phyloP scores from a whole-genome alignment of 2,797 vertebrate species.

The Tenualosa ilisha region DNA sequence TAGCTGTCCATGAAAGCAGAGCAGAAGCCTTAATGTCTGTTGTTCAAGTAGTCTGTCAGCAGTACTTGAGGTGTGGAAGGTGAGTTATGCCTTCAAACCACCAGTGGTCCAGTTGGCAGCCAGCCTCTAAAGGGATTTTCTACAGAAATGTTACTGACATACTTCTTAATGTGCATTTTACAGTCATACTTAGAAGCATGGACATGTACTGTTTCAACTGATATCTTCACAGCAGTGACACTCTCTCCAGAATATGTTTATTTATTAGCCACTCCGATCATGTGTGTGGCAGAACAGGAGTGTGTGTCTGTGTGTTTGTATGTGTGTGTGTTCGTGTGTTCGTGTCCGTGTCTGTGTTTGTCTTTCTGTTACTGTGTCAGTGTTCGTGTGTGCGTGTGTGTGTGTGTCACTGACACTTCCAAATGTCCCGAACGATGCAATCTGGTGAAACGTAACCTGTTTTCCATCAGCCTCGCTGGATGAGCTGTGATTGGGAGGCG shows the following conservation, averaged over 20 bases:
- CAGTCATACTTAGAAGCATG: not conserved
- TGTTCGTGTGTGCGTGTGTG: not conserved
- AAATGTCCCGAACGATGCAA: slow-evolving; percentile 23
- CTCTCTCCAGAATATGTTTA: not conserved
- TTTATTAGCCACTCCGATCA: not conserved
- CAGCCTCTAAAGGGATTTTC: not conserved
- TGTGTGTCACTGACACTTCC: not conserved
- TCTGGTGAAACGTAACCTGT: not conserved
- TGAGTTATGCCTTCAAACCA: not conserved
- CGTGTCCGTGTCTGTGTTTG: too few relatives aligned
- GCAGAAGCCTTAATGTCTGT: not conserved
- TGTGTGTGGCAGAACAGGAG: not conserved
- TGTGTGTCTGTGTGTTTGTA: not conserved
- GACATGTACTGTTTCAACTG: not conserved
- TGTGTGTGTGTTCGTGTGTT: not conserved
- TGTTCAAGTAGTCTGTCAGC: not conserved
- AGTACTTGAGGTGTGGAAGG: not conserved
- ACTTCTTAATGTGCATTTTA: not conserved
- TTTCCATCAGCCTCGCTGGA: slow-evolving; percentile 16
- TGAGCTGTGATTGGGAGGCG: slow-evolving; percentile 2
- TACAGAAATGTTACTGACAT: not conserved
- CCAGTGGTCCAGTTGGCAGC: not conserved
- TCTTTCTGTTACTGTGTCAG: not conserved
- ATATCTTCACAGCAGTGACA: not conserved
- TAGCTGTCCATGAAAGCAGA: not conserved